phyloP scores from a whole-genome alignment of 37 sponge, comb jelly and placozoan species.

The Cladorhizidae sp. region DNA sequence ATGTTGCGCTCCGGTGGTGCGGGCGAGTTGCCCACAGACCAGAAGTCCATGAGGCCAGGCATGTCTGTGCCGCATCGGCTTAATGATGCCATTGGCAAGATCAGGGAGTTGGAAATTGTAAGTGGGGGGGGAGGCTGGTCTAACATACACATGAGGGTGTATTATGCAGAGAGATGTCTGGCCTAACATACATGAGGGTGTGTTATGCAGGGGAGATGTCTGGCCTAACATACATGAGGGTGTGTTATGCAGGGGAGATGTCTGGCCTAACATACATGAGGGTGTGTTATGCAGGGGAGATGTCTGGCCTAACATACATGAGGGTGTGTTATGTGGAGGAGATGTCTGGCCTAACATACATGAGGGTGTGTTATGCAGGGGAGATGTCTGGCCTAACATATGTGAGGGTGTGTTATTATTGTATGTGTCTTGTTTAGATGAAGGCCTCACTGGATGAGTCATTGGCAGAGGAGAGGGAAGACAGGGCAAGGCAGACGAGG shows the following conservation, averaged over 20 bases:
- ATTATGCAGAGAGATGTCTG: no score
- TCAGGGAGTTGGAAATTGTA: conserved; percentile 8
- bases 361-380: neutral
- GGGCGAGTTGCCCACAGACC: neutral
- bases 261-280: neutral
- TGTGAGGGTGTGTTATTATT: neutral
- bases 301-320: neutral
- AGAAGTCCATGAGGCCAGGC: neutral
- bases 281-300: neutral
- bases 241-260: no score
- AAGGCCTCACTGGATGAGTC: neutral
- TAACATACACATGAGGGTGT: no score
- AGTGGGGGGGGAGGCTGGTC: no score
- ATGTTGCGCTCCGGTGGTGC: neutral
- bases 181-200: no score
- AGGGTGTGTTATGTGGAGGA: neutral
- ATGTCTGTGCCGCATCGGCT: neutral
- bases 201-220: no score
- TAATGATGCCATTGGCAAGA: conserved; percentile 29
- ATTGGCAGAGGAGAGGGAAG: neutral
- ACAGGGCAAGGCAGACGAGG: neutral
- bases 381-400: neutral
- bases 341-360: neutral
- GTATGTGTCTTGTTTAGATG: neutral
- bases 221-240: no score